Base-by-base conservation (phyloP, 2,888 invertebrate species). In the Oxycera nigricornis region DNA sequence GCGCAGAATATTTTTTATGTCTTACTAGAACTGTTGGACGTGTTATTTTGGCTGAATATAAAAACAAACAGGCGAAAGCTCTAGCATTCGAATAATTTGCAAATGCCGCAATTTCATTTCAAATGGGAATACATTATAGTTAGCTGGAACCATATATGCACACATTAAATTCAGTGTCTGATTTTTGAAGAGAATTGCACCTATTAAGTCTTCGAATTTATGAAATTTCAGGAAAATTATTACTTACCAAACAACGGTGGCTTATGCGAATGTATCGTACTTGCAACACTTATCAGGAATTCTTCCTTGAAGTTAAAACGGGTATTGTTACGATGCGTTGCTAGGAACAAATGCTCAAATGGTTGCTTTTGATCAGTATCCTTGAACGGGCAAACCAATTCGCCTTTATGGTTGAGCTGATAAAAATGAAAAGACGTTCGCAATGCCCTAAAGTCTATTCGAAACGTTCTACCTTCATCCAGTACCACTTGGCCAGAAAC, bases 181-280 rank as follows among this genome's bases (percentile, higher is more conserved):
- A n/a, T n/a, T n/a, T n/a, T n/a, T n/a, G n/a, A n/a, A n/a, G n/a
- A n/a, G n/a, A n/a, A n/a, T n/a, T 7, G 6, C 35, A 35, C 11
- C 6, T 35, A 7, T 7, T 35, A 35, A 35, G 35, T 35, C 35
- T 35, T 7, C 11, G 35, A 35, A 7, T 7, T 11, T 35, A 35
- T 35, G 11, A 6, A 35, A 35, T 35, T 35, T n/a, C n/a, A n/a
- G n/a, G n/a, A n/a, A n/a, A n/a, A n/a, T n/a, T 35, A 50, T 20
- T 6, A 77, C 82, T 87, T 87, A 90, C 92, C 91, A 79, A 88
- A 81, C 73, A 98, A 85, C 0, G 97, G 96, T 50, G 97, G 97
- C 85, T 98, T 98, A 83, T 97, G 96, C 0, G 98, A 98, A 86
- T 98, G 97, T 75, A 97, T 88, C 17, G 94, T 92, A 86, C 96